A percentile compares a stretch with the other conserved stretches of the same genome.
phyloP scores from a whole-genome alignment of 1,140 invertebrate genomes.

The Lineus longissimus region DNA sequence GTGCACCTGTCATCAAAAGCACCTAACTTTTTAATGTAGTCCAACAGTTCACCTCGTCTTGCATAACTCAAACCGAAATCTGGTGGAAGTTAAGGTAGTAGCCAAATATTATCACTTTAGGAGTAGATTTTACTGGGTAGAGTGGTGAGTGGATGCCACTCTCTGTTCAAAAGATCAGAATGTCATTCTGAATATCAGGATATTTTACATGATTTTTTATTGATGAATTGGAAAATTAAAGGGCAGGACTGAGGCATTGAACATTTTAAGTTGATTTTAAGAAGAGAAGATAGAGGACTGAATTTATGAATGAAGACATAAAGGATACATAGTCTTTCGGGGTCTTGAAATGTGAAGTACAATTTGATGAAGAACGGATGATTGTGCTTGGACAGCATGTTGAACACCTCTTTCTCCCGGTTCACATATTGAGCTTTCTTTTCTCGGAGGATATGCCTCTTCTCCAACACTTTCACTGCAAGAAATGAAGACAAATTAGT shows the following conservation, averaged over 20 bases:
- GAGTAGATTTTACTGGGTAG: no score
- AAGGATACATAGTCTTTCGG: conserved; percentile 75
- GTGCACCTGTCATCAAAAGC: conserved; percentile 85
- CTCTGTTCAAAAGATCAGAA: no score
- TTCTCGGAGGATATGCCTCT: conserved; percentile 84
- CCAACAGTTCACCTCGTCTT: conserved; percentile 87
- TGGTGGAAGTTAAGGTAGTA: conserved; percentile 30
- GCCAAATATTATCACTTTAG: no score
- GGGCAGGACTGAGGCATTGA: no score
- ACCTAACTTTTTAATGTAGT: conserved; percentile 85
- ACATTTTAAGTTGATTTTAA: no score
- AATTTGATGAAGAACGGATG: conserved; percentile 85
- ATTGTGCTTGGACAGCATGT: conserved; percentile 38
- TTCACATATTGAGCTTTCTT: conserved; percentile 90
- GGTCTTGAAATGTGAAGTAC: conserved; percentile 95
- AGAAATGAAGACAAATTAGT: conserved; percentile 23
- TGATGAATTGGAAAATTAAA: no score
- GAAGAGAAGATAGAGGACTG: no score
- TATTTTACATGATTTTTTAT: no score
- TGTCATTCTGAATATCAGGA: no score
- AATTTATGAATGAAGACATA: conserved; percentile 1
- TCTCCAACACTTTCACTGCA: conserved; percentile 94
- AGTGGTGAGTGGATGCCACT: no score
- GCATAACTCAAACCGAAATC: conserved; percentile 95
- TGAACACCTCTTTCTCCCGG: conserved; percentile 84